phyloP scores from a whole-genome alignment of 2,888 invertebrate genomes.

The Phragmatobia fuliginosa region DNA sequence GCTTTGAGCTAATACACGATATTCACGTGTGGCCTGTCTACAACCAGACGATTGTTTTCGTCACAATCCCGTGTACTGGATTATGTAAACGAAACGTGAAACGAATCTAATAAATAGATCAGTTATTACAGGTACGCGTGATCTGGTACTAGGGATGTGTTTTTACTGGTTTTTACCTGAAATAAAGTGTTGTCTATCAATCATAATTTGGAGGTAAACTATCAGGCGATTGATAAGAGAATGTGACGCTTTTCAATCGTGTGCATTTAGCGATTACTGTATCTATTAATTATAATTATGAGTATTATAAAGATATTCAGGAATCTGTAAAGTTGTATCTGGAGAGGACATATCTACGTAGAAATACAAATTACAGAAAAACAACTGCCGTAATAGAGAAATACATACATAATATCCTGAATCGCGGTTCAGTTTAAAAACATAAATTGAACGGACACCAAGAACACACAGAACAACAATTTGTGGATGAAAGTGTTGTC shows the following conservation, averaged over 20 bases:
- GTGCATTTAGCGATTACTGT: not conserved
- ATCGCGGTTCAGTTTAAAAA: too few species aligned
- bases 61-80: slow-evolving; percentile 5
- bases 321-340: too few species aligned
- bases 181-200: not conserved
- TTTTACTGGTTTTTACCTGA: not conserved
- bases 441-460: too few species aligned
- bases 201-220: not conserved
- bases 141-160: not conserved
- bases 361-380: too few species aligned
- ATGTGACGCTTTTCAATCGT: not conserved
- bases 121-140: not conserved
- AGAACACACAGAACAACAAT: too few species aligned
- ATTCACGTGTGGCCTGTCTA: not conserved
- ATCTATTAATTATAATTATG: not conserved
- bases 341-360: too few species aligned
- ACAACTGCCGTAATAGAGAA: too few species aligned
- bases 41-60: not conserved
- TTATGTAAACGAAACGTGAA: slow-evolving; percentile 5
- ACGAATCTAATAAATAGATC: not conserved
- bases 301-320: not conserved
- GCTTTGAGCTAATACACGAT: not conserved
- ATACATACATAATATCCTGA: too few species aligned
- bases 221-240: not conserved
- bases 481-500: too few species aligned